A percentile compares a stretch with the other conserved stretches of the same genome.
Conservation (phyloP, 2,888 invertebrate species). For the Nemurella pictetii region DNA sequence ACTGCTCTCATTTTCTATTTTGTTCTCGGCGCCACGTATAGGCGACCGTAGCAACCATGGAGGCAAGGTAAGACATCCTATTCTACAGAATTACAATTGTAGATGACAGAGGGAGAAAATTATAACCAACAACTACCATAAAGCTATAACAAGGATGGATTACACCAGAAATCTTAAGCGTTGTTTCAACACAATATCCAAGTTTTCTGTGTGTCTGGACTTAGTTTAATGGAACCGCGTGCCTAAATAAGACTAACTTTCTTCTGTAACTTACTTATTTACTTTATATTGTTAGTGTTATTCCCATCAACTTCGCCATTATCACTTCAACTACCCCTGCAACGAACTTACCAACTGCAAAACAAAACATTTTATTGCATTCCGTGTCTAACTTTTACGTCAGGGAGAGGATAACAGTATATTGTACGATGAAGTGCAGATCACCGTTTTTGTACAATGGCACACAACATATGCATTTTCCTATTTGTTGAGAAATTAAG, state of each 20-base stretch:
- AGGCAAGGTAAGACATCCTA: constrained; percentile 4
- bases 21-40: not conserved
- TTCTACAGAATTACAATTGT: constrained; percentile 2
- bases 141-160: constrained; percentile 3
- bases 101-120: constrained; percentile 10
- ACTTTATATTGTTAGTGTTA: constrained; percentile 1
- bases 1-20: constrained; percentile 5
- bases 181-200: not conserved
- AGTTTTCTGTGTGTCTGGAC: constrained; percentile 10
- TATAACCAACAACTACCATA: not conserved
- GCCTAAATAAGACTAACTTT: constrained; percentile 6
- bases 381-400: not conserved
- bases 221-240: constrained; percentile 5
- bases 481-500: not conserved
- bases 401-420: too few relatives aligned
- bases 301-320: constrained; percentile 20
- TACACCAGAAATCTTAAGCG: not conserved
- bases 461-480: too few relatives aligned
- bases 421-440: too few relatives aligned
- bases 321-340: not conserved
- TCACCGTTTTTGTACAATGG: too few relatives aligned
- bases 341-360: not conserved
- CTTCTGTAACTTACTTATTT: constrained; percentile 17
- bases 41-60: not conserved
- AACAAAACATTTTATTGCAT: not conserved